phyloP scores from a whole-genome alignment of 2,797 vertebrate genomes.

The Sebastolobus alascanus region DNA sequence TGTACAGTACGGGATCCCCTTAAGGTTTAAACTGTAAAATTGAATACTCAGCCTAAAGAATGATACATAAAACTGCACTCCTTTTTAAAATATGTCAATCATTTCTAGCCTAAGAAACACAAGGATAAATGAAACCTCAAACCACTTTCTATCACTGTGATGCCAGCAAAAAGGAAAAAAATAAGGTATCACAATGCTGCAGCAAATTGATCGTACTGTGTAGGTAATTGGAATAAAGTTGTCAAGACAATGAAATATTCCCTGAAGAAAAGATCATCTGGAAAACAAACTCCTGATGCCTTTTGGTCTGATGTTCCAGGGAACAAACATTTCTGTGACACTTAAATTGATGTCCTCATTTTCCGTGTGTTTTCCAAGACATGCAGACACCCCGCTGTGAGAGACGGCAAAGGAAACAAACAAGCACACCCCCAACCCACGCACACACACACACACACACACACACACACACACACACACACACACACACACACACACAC shows the following conservation, averaged over 20 bases:
- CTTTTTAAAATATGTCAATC: slow-evolving; percentile 7
- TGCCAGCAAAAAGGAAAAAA: neutral
- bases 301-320: slow-evolving; percentile 47
- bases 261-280: slow-evolving; percentile 44
- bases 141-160: slow-evolving; percentile 9
- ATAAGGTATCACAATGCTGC: slow-evolving; percentile 15
- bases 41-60: slow-evolving; percentile 14
- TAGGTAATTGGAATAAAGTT: slow-evolving; percentile 68
- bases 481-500: slow-evolving; percentile 15
- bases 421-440: slow-evolving; percentile 32
- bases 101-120: neutral
- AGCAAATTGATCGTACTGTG: slow-evolving; percentile 39
- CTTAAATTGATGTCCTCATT: slow-evolving; percentile 74
- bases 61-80: slow-evolving; percentile 12
- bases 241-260: slow-evolving; percentile 48
- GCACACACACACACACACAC: neutral
- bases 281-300: slow-evolving; percentile 24
- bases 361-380: slow-evolving; percentile 64
- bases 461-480: neutral
- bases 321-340: slow-evolving; percentile 71
- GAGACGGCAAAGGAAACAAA: slow-evolving; percentile 69
- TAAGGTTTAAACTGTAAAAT: slow-evolving; percentile 36
- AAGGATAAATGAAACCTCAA: slow-evolving; percentile 12
- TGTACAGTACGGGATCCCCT: slow-evolving; percentile 20
- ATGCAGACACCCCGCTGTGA: slow-evolving; percentile 65